phyloP scores from a whole-genome alignment of 2,888 invertebrate species.

The Dinocampus coccinellae region DNA sequence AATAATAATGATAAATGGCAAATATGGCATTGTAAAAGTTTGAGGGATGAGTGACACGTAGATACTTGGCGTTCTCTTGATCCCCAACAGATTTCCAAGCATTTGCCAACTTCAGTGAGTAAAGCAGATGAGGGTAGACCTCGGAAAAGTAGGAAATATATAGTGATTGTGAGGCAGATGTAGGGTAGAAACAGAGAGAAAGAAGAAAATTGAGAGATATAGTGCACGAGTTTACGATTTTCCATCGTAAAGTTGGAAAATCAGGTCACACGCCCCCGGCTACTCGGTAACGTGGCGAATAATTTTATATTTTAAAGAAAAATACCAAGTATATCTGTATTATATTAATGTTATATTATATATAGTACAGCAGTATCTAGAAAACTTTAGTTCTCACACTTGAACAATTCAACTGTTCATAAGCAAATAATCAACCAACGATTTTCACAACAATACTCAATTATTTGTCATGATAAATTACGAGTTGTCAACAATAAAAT shows the following conservation, averaged over 20 bases:
- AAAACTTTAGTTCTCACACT: conserved; percentile 33
- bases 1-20: background rate
- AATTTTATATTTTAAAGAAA: conserved; percentile 41
- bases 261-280: conserved; percentile 38
- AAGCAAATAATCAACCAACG: background rate
- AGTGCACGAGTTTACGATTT: conserved; percentile 3
- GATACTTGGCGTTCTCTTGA: background rate
- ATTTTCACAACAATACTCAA: conserved; percentile 14
- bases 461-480: background rate
- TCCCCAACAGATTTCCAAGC: background rate
- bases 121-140: background rate
- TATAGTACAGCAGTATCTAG: conserved; percentile 12
- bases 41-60: background rate
- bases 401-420: conserved; percentile 4
- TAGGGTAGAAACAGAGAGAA: no score
- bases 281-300: conserved; percentile 37
- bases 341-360: no score
- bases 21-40: background rate
- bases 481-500: no score
- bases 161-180: no score
- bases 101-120: background rate
- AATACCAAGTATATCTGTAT: conserved; percentile 32
- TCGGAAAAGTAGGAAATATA: background rate
- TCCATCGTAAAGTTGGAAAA: conserved; percentile 35
- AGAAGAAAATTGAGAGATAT: no score